phyloP scores from a whole-genome alignment of 2,888 invertebrate species.

The Rotaria socialis region DNA sequence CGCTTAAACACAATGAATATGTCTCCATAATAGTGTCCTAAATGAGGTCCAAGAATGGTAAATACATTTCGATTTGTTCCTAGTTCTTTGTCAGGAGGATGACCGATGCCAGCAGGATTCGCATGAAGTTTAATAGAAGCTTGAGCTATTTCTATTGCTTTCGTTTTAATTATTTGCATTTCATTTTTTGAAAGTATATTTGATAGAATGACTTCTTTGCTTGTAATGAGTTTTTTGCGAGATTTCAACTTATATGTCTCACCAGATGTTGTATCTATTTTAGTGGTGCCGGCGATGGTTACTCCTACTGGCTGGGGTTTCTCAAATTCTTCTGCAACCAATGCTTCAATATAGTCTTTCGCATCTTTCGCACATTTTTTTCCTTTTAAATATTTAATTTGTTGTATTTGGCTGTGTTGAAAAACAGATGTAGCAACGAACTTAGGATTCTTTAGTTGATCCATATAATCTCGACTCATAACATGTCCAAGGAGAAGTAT shows the following conservation, averaged over 20 bases:
- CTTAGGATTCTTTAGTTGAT: neutral
- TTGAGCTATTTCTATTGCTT: neutral
- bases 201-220: too few relatives aligned
- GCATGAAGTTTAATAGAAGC: too few relatives aligned
- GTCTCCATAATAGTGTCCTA: neutral
- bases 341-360: neutral
- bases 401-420: neutral
- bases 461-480: neutral
- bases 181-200: too few relatives aligned
- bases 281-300: accelerated
- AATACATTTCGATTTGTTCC: neutral
- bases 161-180: too few relatives aligned
- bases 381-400: neutral
- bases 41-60: neutral
- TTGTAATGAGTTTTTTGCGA: too few relatives aligned
- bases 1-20: neutral
- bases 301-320: neutral
- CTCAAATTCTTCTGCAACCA: neutral
- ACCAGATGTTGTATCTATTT: neutral
- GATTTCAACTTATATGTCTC: too few relatives aligned
- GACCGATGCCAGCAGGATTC: too few relatives aligned
- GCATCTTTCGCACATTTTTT: neutral
- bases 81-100: neutral
- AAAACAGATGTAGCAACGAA: neutral
- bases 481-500: neutral